phyloP scores from a whole-genome alignment of 1,140 invertebrate genomes.

The Drosophila saltans region DNA sequence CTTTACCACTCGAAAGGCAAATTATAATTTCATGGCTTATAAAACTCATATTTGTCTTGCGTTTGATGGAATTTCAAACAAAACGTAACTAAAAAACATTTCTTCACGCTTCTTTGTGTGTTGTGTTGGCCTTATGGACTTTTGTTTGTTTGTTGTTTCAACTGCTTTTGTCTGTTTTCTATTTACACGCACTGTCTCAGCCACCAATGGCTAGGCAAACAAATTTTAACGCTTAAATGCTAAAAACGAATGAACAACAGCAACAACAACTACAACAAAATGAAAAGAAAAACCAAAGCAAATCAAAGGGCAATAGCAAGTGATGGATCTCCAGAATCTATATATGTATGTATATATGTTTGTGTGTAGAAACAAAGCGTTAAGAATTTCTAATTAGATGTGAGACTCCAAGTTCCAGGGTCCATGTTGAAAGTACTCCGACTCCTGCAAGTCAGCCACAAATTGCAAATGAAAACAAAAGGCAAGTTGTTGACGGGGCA shows the following conservation, averaged over 20 bases:
- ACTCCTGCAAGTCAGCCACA: constrained; percentile 57
- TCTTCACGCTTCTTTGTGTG: constrained; percentile 77
- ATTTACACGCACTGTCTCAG: constrained; percentile 64
- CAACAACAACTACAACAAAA: neutral
- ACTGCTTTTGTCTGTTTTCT: constrained; percentile 63
- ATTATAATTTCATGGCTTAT: constrained; percentile 82
- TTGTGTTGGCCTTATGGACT: constrained; percentile 35
- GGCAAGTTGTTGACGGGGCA: constrained; percentile 63
- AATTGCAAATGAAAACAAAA: constrained; percentile 78
- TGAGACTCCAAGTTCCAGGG: constrained; percentile 55
- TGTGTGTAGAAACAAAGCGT: constrained; percentile 55
- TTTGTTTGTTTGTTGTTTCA: constrained; percentile 43
- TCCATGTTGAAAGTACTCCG: too few relatives aligned
- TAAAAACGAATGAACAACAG: constrained; percentile 57
- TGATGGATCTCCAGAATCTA: neutral
- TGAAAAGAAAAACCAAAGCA: neutral
- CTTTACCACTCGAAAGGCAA: constrained; percentile 73
- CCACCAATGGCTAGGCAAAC: constrained; percentile 57
- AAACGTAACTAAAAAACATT: constrained; percentile 80
- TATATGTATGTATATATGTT: neutral
- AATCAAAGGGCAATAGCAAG: constrained; percentile 6
- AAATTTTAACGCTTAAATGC: constrained; percentile 81
- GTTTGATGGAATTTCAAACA: constrained; percentile 79
- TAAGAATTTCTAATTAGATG: constrained; percentile 78
- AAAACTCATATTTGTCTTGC: constrained; percentile 78